Evolutionary conservation across 2,113 vertebrate species (phyloP), one percentile per base, ranked within the genome.

Genomic region (Alectura lathami): DNA sequence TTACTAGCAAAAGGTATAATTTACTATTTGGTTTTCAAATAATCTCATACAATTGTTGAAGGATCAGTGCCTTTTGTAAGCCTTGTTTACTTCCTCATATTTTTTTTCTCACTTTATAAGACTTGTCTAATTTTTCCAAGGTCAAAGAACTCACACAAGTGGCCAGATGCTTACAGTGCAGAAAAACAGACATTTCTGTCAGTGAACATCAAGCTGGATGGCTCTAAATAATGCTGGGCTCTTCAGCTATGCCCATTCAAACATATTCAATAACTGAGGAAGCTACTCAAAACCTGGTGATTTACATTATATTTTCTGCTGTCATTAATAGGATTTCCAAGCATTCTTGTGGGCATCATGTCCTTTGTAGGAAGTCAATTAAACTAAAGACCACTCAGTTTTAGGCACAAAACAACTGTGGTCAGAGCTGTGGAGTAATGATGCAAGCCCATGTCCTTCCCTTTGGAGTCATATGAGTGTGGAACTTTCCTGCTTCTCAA

Each of bases 141-240:
- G 8, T 45, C 22, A 72, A 22, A 32, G 34, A 68, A 72, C 8
- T 18, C n/a, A 45, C 21, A 22, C 0, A 10, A 26, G 26, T 42
- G 26, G 8, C 53, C 36, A 73, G 30, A 17, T 27, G 12, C 4
- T 48, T 53, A 8, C 9, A 67, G 13, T 21, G 36, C 13, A 78
- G 24, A 26, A 70, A 74, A 89, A 3, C 15, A 51, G 24, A 54
- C 4, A 21, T 13, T 14, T 1, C 1, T 57, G 9, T 6, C 9
- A 72, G 3, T 27, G 17, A 70, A 50, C 9, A 70, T 10, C 4
- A 74, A 36, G 47, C 3, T 6, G 7, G 17, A 34, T 56, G 5
- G 4, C 48, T 67, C 9, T 32, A 40, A 68, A 62, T 4, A 43
- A 9, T 3, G 0, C 5, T 2, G 3, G 26, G 68, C 3, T 59